These are phyloP conservation scores for Octomys mimax DNA, from an alignment of 2,797 vertebrate species.

Conservation along the genomic window DNA sequence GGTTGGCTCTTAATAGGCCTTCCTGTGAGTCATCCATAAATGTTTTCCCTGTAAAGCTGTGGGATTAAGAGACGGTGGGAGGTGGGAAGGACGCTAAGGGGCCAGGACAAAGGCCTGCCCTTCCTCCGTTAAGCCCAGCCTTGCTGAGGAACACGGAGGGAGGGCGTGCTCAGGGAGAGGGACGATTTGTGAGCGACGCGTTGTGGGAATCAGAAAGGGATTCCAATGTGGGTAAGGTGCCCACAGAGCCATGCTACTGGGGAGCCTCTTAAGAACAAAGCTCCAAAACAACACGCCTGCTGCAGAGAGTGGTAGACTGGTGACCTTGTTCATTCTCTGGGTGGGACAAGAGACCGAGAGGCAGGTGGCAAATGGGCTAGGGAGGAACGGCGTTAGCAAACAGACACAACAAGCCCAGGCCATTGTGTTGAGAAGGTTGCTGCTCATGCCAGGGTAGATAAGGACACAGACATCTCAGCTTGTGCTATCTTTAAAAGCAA, in stretches of 20 bases:
- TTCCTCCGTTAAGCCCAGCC: fast-evolving
- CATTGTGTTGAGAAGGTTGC: no score
- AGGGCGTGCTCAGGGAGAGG: fast-evolving
- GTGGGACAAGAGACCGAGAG: no score
- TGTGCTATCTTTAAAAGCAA: not conserved
- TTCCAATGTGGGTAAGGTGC: no score
- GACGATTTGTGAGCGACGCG: fast-evolving
- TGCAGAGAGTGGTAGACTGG: fast-evolving
- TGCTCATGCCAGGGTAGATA: no score
- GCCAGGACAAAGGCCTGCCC: not conserved
- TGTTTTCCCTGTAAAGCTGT: not conserved
- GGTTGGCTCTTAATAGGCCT: fast-evolving
- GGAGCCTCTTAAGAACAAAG: not conserved
- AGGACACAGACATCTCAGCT: fast-evolving
- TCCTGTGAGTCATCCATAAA: fast-evolving
- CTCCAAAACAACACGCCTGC: not conserved
- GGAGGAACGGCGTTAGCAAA: not conserved
- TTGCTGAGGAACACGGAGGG: not conserved
- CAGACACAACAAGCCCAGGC: fast-evolving
- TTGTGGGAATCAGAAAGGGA: not conserved
- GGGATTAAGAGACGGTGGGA: fast-evolving
- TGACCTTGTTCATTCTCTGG: not conserved
- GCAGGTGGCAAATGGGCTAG: fast-evolving
- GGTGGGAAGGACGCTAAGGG: fast-evolving
- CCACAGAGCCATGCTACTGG: not conserved